A percentile compares a stretch with the other conserved stretches of the same genome.
Conservation (phyloP, 1,140 invertebrate species). For the Polypedilum pembai region DNA sequence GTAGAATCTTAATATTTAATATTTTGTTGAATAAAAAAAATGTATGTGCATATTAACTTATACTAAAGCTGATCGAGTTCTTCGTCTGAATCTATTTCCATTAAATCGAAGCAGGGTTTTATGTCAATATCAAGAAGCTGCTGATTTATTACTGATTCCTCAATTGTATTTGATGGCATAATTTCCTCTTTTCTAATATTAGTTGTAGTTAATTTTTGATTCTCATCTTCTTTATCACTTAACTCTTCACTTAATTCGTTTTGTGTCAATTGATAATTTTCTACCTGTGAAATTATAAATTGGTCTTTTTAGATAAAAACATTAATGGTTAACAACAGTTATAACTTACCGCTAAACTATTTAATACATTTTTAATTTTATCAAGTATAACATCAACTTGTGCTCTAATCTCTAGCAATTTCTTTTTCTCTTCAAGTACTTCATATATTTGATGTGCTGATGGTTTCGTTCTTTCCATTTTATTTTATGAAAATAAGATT, state of each 20-base stretch:
- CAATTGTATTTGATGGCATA: conserved; percentile 6
- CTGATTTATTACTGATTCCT: conserved; percentile 3
- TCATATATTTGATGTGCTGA: not conserved
- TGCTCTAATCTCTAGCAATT: not conserved
- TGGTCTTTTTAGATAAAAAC: not conserved
- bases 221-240: not conserved
- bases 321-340: no score
- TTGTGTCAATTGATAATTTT: not conserved
- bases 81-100: not conserved
- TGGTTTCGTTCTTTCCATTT: not conserved
- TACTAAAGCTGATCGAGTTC: not conserved
- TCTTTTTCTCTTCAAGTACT: not conserved
- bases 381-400: not conserved
- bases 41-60: not conserved
- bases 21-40: not conserved
- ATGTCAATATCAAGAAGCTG: not conserved
- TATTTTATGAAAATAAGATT: not conserved
- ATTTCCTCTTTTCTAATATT: not conserved
- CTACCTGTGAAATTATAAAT: not conserved
- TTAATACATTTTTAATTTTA: not conserved
- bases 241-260: not conserved
- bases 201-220: not conserved
- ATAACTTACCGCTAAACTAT: not conserved
- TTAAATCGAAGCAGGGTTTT: not conserved
- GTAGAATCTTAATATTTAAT: not conserved